phyloP scores from a whole-genome alignment of 2,797 vertebrate species.

The Schizopygopsis malacanthus region DNA sequence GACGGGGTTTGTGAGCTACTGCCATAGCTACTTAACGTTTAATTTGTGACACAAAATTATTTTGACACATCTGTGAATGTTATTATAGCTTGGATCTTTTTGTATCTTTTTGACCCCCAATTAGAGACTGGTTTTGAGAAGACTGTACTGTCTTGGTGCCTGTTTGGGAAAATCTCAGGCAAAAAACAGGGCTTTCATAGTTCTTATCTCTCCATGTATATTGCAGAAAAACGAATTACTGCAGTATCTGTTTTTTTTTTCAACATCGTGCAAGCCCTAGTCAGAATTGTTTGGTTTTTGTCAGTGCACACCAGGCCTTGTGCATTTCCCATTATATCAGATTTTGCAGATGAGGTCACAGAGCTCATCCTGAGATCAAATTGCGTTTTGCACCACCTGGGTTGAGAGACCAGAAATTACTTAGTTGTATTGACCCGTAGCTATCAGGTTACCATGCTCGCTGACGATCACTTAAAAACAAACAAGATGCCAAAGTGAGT shows the following conservation, averaged over 20 bases:
- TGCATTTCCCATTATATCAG: constrained; percentile 13
- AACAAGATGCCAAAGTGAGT: constrained; percentile 37
- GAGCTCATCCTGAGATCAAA: constrained; percentile 22
- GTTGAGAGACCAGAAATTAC: constrained; percentile 35
- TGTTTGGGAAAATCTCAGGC: not conserved
- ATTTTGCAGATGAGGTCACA: not conserved
- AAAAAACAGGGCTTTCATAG: not conserved
- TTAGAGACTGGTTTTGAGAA: not conserved
- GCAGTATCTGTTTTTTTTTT: not conserved
- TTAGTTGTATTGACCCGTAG: constrained; percentile 33
- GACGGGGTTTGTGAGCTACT: constrained; percentile 26
- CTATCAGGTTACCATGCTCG: constrained; percentile 40
- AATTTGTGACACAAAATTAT: constrained; percentile 29
- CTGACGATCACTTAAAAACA: constrained; percentile 43
- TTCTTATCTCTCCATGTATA: not conserved
- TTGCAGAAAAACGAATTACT: not conserved
- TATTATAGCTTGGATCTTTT: not conserved
- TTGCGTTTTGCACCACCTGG: constrained; percentile 43
- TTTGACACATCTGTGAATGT: constrained; percentile 38
- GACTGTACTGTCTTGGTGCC: not conserved
- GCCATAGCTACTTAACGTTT: constrained; percentile 19
- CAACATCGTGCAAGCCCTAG: not conserved
- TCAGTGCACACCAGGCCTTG: not conserved
- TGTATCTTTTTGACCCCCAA: not conserved
- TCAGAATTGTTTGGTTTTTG: not conserved